These are phyloP conservation scores for Acleris cristana DNA, from an alignment of 2,888 invertebrate genomes.

Conservation along the genomic window DNA sequence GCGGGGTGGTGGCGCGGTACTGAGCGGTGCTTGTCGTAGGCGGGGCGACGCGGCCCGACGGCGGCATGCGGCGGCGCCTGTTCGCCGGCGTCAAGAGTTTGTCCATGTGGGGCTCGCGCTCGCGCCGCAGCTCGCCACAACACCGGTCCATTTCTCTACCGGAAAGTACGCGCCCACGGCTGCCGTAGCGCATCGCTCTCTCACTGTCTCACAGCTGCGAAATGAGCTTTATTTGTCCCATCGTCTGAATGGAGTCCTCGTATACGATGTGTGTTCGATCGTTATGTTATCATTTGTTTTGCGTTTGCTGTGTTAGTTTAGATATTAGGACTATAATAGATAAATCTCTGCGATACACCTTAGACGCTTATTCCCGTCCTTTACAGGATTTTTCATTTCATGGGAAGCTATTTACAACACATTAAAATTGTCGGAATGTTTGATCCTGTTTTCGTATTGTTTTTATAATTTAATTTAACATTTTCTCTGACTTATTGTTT, in stretches of 20 bases:
- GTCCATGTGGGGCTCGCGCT: slow-evolving; percentile 89
- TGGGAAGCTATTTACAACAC: slow-evolving; percentile 50
- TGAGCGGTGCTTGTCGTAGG: slow-evolving; percentile 80
- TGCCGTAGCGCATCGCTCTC: slow-evolving; percentile 74
- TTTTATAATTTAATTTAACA: slow-evolving; percentile 47
- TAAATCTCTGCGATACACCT: slow-evolving; percentile 71
- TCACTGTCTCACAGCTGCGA: slow-evolving; percentile 67
- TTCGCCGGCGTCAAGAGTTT: slow-evolving; percentile 93
- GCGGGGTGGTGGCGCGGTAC: slow-evolving; percentile 65
- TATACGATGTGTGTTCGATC: slow-evolving; percentile 76
- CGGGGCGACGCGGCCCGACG: slow-evolving; percentile 81
- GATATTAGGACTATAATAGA: slow-evolving; percentile 69
- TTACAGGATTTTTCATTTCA: slow-evolving; percentile 60
- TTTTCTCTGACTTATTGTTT: slow-evolving; percentile 46
- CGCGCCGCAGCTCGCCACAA: slow-evolving; percentile 87
- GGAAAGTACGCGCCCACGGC: slow-evolving; percentile 88
- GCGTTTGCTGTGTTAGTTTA: slow-evolving; percentile 78
- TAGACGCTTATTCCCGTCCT: slow-evolving; percentile 75
- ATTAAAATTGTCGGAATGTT: slow-evolving; percentile 44
- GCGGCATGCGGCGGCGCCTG: slow-evolving; percentile 88
- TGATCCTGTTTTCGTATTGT: slow-evolving; percentile 43
- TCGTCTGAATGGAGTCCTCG: slow-evolving; percentile 70
- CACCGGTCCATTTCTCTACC: slow-evolving; percentile 93
- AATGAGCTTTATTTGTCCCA: slow-evolving; percentile 76
- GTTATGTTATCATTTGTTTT: slow-evolving; percentile 62